Base-by-base conservation (phyloP, 2,113 vertebrate genomes). In the Rhineura floridana region DNA sequence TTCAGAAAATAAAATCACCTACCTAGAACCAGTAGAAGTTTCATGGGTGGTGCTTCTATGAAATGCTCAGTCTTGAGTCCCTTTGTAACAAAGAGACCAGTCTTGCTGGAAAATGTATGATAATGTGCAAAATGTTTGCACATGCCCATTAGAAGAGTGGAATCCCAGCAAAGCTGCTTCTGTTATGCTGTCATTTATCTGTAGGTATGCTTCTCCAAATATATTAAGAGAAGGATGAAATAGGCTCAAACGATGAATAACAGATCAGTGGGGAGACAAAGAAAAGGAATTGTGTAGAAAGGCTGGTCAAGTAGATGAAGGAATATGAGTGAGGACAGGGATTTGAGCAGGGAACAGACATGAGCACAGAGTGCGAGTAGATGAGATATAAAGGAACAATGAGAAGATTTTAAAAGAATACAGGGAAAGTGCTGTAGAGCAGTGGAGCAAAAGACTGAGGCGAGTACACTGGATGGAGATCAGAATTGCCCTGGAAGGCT, bases 21-120 rank as follows among this genome's bases (percentile, higher is more conserved):
- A 97, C 97, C 97, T 93, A 97, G 90, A 50, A 97, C 93, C 90
- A 90, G 92, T 82, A 97, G 93, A 78, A 96, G 90, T 94, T 91
- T 96, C 97, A 97, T 97, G 94, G 96, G 95, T 90, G 92, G 79
- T 59, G 81, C 76, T 93, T 89, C 70, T 55, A 88, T 11, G 48
- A 48, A 3, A 79, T 59, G 88, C 75, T 91, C 70, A 89, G 17
- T 86, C 82, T 78, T 59, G 88, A 95, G 42, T 13, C n/a, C 85
- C 10, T 19, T 88, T 70, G 39, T 89, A 88, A 89, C 73, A 89
- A 81, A 81, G 69, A 44, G 75, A 83, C 3, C 0, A 42, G 89
- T 48, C 62, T 23, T 67, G 44, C 84, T 89, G 85, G 79, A 84
- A 86, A 83, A 30, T 9, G 36, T n/a, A 8, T 2, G 55, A 90